A percentile compares a stretch with the other conserved stretches of the same genome.
Evolutionary conservation across 2,888 invertebrate genomes (phyloP).

Genomic region (Tipula lateralis): DNA sequence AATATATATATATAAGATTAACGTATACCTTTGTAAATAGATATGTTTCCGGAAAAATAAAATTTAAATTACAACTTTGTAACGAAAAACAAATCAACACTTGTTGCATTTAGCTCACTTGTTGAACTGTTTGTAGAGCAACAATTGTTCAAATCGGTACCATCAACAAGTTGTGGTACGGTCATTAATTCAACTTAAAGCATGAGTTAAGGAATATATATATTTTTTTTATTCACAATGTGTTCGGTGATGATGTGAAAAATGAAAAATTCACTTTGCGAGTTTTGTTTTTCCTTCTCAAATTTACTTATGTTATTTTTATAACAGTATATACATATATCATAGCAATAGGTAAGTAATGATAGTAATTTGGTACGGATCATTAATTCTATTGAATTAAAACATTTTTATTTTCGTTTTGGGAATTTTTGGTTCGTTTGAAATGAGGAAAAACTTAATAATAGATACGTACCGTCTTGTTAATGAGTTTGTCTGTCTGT

Average conservation of each 20-base stretch:
- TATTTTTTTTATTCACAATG: neutral
- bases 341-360: neutral
- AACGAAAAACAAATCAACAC: neutral
- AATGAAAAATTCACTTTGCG: neutral
- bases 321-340: neutral
- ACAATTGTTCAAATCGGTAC: neutral
- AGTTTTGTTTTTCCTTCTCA: neutral
- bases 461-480: neutral
- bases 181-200: neutral
- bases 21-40: neutral
- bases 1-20: neutral
- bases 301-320: neutral
- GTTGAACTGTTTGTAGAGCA: neutral
- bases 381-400: slow-evolving; percentile 24
- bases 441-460: neutral
- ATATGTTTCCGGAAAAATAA: neutral
- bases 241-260: neutral
- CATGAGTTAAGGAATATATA: neutral
- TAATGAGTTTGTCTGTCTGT: neutral
- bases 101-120: slow-evolving; percentile 5
- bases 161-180: slow-evolving; percentile 15
- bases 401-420: neutral
- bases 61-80: neutral
- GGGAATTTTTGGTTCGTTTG: neutral
- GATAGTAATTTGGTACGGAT: slow-evolving; percentile 5